A percentile compares a stretch with the other conserved stretches of the same genome.
Conservation (phyloP, 2,888 invertebrate species). For the Scaptomyza flava region DNA sequence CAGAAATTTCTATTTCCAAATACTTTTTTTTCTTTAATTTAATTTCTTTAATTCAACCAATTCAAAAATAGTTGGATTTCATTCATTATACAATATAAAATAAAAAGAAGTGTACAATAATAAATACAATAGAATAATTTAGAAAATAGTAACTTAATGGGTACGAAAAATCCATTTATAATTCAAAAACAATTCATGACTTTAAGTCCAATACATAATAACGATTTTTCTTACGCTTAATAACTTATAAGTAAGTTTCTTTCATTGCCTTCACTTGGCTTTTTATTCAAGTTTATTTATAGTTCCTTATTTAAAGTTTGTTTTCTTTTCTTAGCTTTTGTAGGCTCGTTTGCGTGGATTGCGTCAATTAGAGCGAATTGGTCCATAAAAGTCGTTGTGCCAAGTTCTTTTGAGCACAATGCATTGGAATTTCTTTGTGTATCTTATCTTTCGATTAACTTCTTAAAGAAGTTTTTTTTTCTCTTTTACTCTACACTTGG, state of each 20-base stretch:
- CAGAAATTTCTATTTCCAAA: slow-evolving; percentile 74
- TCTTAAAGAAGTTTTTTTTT: slow-evolving; percentile 61
- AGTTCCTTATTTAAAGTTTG: slow-evolving; percentile 45
- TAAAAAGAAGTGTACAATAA: slow-evolving; percentile 54
- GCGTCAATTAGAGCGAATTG: slow-evolving; percentile 79
- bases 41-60: slow-evolving; percentile 54
- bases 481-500: slow-evolving; percentile 28
- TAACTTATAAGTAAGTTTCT: slow-evolving; percentile 16
- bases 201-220: slow-evolving; percentile 75
- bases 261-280: slow-evolving; percentile 35
- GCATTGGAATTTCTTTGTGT: slow-evolving; percentile 63
- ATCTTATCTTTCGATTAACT: slow-evolving; percentile 52
- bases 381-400: slow-evolving; percentile 75
- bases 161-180: slow-evolving; percentile 34
- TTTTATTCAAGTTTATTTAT: slow-evolving; percentile 18
- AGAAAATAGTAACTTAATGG: slow-evolving; percentile 47
- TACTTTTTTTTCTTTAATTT: slow-evolving; percentile 62
- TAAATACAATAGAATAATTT: slow-evolving; percentile 61
- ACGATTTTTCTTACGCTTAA: slow-evolving; percentile 20
- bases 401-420: slow-evolving; percentile 54
- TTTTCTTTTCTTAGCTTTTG: slow-evolving; percentile 47
- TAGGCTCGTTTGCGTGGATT: slow-evolving; percentile 77
- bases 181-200: slow-evolving; percentile 66
- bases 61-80: slow-evolving; percentile 62
- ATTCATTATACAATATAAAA: slow-evolving; percentile 36